Conservation (phyloP, 2,797 vertebrate species). For the Podarcis siculus region DNA sequence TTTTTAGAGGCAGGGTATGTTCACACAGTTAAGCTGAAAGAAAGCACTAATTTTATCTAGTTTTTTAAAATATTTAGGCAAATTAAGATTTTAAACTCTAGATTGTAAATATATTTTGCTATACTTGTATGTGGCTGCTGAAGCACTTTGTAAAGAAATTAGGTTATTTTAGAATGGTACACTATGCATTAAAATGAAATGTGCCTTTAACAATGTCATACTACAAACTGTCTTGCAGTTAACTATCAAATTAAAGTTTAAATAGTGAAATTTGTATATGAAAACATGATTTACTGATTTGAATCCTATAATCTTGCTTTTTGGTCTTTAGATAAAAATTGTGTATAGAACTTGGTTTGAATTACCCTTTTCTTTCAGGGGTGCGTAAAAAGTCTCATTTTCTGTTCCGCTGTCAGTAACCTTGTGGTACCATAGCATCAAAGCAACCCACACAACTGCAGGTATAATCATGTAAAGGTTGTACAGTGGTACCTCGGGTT, state of each 20-base stretch:
- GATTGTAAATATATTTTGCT: constrained; percentile 93
- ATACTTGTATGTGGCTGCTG: constrained; percentile 87
- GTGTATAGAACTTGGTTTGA: constrained; percentile 34
- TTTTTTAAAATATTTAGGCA: constrained; percentile 85
- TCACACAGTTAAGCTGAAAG: constrained; percentile 89
- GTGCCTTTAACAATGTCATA: constrained; percentile 84
- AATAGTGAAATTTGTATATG: constrained; percentile 79
- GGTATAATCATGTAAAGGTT: background rate
- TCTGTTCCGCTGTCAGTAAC: background rate
- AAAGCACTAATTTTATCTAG: constrained; percentile 98
- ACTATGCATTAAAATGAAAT: constrained; percentile 86
- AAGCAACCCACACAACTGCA: background rate
- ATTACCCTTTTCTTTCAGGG: background rate
- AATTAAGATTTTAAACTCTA: constrained; percentile 87
- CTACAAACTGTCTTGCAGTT: constrained; percentile 88
- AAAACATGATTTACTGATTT: constrained; percentile 70
- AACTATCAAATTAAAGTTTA: constrained; percentile 93
- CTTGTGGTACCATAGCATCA: background rate
- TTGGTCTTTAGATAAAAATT: constrained; percentile 9
- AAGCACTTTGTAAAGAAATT: constrained; percentile 87
- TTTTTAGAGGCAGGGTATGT: constrained; percentile 86
- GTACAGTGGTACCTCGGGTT: too few species aligned
- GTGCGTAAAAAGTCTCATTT: background rate
- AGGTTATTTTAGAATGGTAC: constrained; percentile 90
- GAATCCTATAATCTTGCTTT: background rate